Percentiles rank a stretch among this genome's conserved stretches.
phyloP scores from a whole-genome alignment of 2,113 vertebrate species.

The Gallinago paraguaiae region DNA sequence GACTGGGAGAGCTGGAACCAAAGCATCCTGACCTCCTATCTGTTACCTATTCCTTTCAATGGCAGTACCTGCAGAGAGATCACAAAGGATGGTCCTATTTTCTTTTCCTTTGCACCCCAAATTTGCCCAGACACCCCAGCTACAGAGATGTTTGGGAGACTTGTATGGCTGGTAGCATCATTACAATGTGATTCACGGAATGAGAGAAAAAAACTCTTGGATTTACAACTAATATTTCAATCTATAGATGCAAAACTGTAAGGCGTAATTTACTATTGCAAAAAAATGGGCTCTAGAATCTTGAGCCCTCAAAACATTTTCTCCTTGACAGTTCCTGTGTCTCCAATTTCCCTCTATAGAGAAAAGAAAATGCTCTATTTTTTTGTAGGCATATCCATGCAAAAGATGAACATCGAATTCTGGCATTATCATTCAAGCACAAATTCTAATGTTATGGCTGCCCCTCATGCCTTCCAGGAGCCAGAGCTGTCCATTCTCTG shows the following conservation, averaged over 20 bases:
- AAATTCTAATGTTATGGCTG: neutral
- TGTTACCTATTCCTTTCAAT: neutral
- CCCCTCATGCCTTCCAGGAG: neutral
- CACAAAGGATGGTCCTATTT: neutral
- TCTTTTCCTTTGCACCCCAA: neutral
- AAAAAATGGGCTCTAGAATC: neutral
- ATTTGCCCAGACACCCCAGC: neutral
- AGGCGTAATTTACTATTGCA: neutral
- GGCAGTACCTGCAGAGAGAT: neutral
- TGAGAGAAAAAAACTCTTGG: neutral
- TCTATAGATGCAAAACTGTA: neutral
- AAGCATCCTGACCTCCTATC: neutral
- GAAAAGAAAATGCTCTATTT: neutral
- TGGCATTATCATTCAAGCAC: neutral
- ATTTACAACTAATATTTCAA: neutral
- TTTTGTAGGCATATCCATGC: neutral
- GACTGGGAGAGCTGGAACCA: neutral
- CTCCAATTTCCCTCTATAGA: neutral
- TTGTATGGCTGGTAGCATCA: neutral
- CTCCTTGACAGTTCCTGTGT: neutral
- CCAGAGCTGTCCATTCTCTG: neutral
- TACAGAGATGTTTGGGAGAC: neutral
- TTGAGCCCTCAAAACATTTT: neutral
- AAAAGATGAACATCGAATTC: neutral
- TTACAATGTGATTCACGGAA: neutral